Conservation (phyloP, 2,113 vertebrate genomes). For the Carettochelys insculpta region DNA sequence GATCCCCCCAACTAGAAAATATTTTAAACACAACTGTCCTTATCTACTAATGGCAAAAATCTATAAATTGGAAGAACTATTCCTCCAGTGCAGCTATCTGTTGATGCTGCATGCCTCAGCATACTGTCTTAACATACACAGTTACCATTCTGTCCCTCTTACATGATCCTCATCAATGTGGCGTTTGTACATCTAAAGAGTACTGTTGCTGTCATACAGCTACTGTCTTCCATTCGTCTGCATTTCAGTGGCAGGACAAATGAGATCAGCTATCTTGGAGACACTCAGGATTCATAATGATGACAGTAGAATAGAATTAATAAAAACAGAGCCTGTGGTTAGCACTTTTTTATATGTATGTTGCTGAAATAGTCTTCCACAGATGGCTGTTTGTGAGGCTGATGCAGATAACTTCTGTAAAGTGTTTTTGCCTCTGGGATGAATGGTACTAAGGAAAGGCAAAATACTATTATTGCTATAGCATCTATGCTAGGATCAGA, state of each 20-base stretch:
- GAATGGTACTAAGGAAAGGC: neutral
- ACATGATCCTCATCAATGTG: neutral
- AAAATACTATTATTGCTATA: slow-evolving; percentile 11
- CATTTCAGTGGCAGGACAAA: neutral
- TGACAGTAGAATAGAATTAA: neutral
- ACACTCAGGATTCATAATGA: neutral
- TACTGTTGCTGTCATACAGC: neutral
- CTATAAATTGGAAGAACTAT: neutral
- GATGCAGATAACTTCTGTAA: accelerated
- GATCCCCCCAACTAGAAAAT: neutral
- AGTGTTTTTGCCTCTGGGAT: neutral
- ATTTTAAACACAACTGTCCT: neutral
- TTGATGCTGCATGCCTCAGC: neutral
- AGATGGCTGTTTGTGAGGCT: accelerated
- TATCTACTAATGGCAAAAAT: neutral
- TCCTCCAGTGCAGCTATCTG: neutral
- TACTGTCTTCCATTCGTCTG: neutral
- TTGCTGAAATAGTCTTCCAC: neutral
- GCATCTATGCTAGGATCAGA: neutral
- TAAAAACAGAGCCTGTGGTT: neutral
- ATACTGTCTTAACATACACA: neutral
- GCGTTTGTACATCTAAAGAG: neutral
- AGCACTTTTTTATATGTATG: neutral
- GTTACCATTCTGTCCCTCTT: neutral
- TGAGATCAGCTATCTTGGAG: accelerated